Conservation (phyloP, 2,888 invertebrate species). For the Notodonta dromedarius region DNA sequence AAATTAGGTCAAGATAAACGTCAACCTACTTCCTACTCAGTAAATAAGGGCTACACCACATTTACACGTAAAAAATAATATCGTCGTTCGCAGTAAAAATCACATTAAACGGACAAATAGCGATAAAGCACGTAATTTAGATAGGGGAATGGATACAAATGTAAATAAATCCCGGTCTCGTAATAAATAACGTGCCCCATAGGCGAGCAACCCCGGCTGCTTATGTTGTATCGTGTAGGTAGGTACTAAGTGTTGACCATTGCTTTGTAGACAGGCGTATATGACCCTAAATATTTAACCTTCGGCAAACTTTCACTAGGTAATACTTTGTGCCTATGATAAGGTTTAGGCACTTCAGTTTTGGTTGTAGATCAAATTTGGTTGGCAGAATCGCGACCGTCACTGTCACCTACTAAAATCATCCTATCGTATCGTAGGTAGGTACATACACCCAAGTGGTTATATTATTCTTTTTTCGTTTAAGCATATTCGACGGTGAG, state of each 20-base stretch:
- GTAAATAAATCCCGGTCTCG: conserved; percentile 62
- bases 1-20: conserved; percentile 7
- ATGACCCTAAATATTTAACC: no score
- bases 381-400: no score
- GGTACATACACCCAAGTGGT: no score
- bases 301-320: not conserved
- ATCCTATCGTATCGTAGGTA: no score
- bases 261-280: conserved; percentile 10
- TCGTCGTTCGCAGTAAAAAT: conserved; percentile 62
- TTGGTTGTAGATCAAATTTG: no score
- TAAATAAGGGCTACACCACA: not conserved
- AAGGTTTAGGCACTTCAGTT: no score
- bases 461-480: no score
- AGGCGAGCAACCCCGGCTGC: conserved; percentile 20
- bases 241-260: conserved; percentile 23
- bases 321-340: no score
- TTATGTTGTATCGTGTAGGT: conserved; percentile 17
- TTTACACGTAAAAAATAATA: conserved; percentile 31
- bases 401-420: no score
- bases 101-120: conserved; percentile 65
- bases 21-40: not conserved
- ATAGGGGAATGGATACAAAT: conserved; percentile 70
- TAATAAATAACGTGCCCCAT: conserved; percentile 56
- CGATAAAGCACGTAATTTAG: conserved; percentile 71
- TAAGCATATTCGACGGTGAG: no score